phyloP scores from a whole-genome alignment of 1,140 invertebrate species.

The Brachionus koreanus region DNA sequence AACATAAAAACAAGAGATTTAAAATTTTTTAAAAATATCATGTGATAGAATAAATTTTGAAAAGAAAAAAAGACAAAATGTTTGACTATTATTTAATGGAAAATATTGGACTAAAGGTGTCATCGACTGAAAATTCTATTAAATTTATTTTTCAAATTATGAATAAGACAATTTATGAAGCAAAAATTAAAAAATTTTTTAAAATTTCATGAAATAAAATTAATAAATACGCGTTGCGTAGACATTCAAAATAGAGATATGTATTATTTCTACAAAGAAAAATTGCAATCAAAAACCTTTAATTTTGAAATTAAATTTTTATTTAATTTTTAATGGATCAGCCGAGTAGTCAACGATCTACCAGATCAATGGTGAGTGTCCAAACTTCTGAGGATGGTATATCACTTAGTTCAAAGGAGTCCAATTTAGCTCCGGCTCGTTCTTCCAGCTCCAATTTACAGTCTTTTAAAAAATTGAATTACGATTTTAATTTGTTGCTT shows the following conservation, averaged over 20 bases:
- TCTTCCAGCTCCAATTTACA: background rate
- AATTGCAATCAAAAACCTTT: background rate
- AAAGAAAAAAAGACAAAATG: too few species aligned
- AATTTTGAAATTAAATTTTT: slow-evolving; percentile 2
- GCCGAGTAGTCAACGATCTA: background rate
- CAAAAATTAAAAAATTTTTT: background rate
- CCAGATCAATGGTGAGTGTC: background rate
- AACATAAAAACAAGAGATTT: too few species aligned
- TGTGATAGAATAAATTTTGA: too few species aligned
- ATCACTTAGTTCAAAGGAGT: background rate
- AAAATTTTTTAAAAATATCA: too few species aligned
- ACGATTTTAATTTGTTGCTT: slow-evolving; percentile 5
- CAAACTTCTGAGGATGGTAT: background rate
- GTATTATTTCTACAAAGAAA: slow-evolving; percentile 33
- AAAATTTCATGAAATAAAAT: slow-evolving; percentile 21
- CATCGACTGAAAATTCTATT: background rate
- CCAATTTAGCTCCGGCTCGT: background rate
- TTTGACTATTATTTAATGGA: too few species aligned
- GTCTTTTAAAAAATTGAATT: background rate
- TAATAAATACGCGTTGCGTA: slow-evolving; percentile 31
- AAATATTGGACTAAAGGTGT: background rate
- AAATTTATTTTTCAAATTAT: background rate
- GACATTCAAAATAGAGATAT: slow-evolving; percentile 21
- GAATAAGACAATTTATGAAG: slow-evolving; percentile 29
- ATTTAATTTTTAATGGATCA: background rate